phyloP scores from a whole-genome alignment of 2,113 vertebrate genomes.

The Ammodytes dubius region DNA sequence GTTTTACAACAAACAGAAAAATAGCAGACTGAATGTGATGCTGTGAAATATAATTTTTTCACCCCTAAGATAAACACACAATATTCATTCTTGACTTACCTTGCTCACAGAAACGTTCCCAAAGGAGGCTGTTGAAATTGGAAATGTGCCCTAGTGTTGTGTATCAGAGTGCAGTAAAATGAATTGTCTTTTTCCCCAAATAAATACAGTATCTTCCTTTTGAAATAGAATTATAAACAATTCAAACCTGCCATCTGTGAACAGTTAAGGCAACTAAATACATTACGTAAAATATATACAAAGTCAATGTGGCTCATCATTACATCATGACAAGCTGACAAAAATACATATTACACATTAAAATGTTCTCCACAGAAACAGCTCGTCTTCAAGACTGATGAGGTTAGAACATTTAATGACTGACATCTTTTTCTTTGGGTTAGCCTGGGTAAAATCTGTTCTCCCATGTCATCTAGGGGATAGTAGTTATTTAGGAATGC shows the following conservation, averaged over 20 bases:
- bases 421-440: too few species aligned
- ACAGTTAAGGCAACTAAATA: conserved; percentile 8
- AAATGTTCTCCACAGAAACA: background rate
- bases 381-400: background rate
- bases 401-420: too few species aligned
- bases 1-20: background rate
- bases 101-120: conserved; percentile 1
- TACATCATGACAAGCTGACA: conserved; percentile 14
- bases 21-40: background rate
- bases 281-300: conserved; percentile 16
- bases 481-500: conserved; percentile 5
- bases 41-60: conserved; percentile 25
- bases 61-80: conserved; percentile 18
- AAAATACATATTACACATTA: conserved; percentile 8
- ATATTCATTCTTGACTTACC: conserved; percentile 30
- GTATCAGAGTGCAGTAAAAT: background rate
- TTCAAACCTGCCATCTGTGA: conserved; percentile 28
- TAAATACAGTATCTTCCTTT: conserved; percentile 10
- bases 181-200: background rate
- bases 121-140: background rate
- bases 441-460: conserved; percentile 16
- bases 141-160: conserved; percentile 1
- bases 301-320: background rate
- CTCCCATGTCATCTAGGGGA: background rate
- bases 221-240: conserved; percentile 3